Percentiles rank a stretch among this genome's conserved stretches.
Evolutionary conservation across 2,888 invertebrate genomes (phyloP).

Genomic region (Tenthredo amoena): DNA sequence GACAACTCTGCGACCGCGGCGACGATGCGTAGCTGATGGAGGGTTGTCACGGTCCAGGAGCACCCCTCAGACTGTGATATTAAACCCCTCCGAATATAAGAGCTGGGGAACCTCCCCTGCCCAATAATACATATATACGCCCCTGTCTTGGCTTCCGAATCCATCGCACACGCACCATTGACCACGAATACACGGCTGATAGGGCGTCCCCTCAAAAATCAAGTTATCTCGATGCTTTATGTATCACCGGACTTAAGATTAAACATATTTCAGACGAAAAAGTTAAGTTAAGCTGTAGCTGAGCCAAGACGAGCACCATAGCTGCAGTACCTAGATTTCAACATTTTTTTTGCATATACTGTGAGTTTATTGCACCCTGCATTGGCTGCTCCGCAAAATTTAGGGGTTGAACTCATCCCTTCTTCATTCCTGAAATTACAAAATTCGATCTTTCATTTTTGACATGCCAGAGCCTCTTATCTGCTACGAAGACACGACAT

Average conservation of each 20-base stretch:
- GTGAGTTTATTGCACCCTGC: not conserved
- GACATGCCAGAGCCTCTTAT: not conserved
- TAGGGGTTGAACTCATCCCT: not conserved
- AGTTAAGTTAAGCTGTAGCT: not conserved
- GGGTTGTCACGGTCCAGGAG: conserved; percentile 75
- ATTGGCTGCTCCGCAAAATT: not conserved
- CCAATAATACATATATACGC: conserved; percentile 54
- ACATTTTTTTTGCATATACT: not conserved
- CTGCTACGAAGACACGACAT: not conserved
- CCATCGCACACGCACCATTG: conserved; percentile 79
- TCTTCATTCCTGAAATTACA: not conserved
- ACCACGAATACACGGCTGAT: conserved; percentile 75
- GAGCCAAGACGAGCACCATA: not conserved
- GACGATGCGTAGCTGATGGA: conserved; percentile 77
- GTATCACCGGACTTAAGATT: conserved; percentile 47
- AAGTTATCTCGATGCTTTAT: conserved; percentile 72
- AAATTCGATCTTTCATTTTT: not conserved
- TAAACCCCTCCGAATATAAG: conserved; percentile 76
- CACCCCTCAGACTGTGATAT: conserved; percentile 74
- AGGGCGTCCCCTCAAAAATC: conserved; percentile 73
- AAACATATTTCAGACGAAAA: conserved; percentile 43
- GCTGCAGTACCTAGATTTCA: not conserved
- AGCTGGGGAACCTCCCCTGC: conserved; percentile 67
- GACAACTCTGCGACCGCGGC: conserved; percentile 72
- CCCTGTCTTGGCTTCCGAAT: conserved; percentile 76